Base-by-base conservation (phyloP, 2,113 vertebrate genomes). In the Semnornis frantzii region DNA sequence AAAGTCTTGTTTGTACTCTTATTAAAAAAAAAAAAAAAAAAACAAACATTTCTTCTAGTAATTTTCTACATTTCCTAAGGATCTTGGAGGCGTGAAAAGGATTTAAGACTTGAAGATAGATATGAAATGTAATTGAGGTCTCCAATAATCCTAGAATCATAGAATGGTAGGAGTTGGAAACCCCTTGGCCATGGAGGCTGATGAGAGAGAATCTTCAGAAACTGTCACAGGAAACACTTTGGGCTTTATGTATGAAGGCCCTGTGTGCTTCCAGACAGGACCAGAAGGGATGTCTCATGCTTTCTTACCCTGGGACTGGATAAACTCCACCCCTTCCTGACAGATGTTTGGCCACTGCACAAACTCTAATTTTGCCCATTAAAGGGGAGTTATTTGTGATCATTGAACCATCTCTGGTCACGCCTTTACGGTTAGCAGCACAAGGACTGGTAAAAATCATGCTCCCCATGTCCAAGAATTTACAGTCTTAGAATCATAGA, bases 91-190 rank as follows among this genome's bases (percentile, higher is more conserved):
- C 9, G 6, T 12, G 15, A 42, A 14, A 44, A 30, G 1, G 24
- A 19, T 37, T 58, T 65, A 8, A 23, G 10, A 15, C 4, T 57
- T 54, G 8, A 28, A 44, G 23, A 25, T 4, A 7, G 18, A 15
- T 6, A 19, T 12, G 55, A 64, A 57, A 25, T 0, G 0, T 10
- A 44, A 19, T 31, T 2, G 25, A 28, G 3, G 5, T 39, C 6
- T 65, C 5, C 58, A 28, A 3, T 12, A 9, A 3, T 16, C 57
- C n/a, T 55, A 50, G 23, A 52, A 52, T 52, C 50, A 52, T 52
- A 52, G 12, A 24, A 25, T 25, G 50, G 50, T 52, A 52, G 50
- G 48, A 24, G 50, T 25, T 52, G 50, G 50, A 52, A 44, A 44
- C 3, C 25, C 33, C 55, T 75, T 24, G 24, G 15, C 18, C 34